Evolutionary conservation across 2,113 vertebrate genomes (phyloP).

Genomic region (Promerops cafer): DNA sequence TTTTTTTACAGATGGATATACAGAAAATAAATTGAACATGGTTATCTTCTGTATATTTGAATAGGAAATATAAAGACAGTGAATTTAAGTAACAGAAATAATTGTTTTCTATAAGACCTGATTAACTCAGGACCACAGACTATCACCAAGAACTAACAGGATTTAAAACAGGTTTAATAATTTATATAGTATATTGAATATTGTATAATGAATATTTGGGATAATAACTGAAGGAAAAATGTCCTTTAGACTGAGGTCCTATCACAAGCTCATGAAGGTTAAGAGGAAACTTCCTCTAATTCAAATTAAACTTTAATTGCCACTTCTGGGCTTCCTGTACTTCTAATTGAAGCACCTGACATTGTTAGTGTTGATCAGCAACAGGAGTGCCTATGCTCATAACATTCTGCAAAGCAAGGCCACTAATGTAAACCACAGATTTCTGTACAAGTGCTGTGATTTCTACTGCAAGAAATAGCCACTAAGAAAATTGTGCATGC

Average conservation of each 20-base stretch:
- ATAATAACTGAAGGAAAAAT: not conserved
- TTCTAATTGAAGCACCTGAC: not conserved
- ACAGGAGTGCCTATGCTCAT: not conserved
- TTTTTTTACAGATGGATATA: not conserved
- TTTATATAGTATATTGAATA: not conserved
- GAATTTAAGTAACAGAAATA: not conserved
- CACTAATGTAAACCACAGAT: not conserved
- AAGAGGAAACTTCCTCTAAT: constrained; percentile 25
- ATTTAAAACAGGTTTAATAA: not conserved
- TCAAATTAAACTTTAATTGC: constrained; percentile 15
- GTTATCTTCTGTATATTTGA: not conserved
- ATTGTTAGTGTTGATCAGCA: not conserved
- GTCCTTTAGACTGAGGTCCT: not conserved
- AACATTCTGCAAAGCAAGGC: not conserved
- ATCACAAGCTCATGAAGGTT: not conserved
- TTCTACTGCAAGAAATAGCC: not conserved
- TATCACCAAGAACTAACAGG: not conserved
- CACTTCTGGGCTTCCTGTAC: not conserved
- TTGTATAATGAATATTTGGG: not conserved
- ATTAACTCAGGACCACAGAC: not conserved
- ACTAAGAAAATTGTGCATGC: not conserved
- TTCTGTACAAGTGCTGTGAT: not conserved
- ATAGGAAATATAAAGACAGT: not conserved
- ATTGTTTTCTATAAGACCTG: not conserved
- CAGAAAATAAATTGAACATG: not conserved